Conservation (phyloP, 2,797 vertebrate species). For the Toxotes lorentzi region DNA sequence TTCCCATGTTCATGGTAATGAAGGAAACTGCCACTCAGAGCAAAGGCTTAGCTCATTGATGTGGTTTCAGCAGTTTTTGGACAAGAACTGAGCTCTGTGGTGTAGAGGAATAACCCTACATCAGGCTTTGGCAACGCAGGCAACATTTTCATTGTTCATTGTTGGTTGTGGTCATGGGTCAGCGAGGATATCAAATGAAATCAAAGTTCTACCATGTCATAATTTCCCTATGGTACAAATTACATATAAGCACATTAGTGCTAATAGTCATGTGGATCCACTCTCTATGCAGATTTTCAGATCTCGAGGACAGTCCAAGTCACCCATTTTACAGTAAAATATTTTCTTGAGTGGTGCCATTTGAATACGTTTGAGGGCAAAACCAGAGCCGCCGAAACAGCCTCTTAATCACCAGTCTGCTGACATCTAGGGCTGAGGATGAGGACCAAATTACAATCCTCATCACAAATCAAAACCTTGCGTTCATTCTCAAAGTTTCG, state of each 20-base stretch:
- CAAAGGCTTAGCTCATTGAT: not conserved
- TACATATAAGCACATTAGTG: not conserved
- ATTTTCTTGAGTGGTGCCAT: constrained; percentile 51
- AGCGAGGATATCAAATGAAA: constrained; percentile 1
- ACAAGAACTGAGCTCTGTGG: not conserved
- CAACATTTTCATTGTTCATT: not conserved
- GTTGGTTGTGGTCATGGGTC: not conserved
- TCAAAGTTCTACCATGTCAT: not conserved
- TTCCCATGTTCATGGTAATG: not conserved
- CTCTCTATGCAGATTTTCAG: constrained; percentile 1
- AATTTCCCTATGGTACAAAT: not conserved
- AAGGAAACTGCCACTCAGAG: not conserved
- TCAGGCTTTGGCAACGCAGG: not conserved
- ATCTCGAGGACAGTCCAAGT: constrained; percentile 18
- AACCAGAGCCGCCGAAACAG: constrained; percentile 50
- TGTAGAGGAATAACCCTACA: not conserved
- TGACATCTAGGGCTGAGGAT: constrained; percentile 30
- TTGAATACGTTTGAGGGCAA: constrained; percentile 43
- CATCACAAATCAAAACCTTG: constrained; percentile 54
- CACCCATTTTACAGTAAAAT: constrained; percentile 1
- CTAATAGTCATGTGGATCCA: not conserved
- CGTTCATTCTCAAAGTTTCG: constrained; percentile 48
- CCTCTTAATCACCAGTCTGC: constrained; percentile 49
- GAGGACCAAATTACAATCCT: constrained; percentile 63
- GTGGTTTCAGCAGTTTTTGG: not conserved